A percentile compares a stretch with the other conserved stretches of the same genome.
Conservation (phyloP, 2,797 vertebrate species). For the Trachops cirrhosus region DNA sequence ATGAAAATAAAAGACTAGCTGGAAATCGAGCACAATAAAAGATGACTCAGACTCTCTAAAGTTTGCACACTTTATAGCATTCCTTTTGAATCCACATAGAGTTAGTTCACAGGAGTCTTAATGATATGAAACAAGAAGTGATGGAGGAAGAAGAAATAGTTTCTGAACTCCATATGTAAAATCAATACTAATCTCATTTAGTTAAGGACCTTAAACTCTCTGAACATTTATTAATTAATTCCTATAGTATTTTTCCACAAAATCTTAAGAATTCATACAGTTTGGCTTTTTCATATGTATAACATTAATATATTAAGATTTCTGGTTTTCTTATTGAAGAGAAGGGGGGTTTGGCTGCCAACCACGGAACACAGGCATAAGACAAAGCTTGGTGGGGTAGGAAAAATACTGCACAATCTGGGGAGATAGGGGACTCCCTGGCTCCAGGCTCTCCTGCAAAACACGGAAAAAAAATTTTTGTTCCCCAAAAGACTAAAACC, state of each 20-base stretch:
- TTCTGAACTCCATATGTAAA: background rate
- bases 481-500: background rate
- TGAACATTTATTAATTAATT: slow-evolving; percentile 10
- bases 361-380: background rate
- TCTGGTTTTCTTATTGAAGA: background rate
- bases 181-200: background rate
- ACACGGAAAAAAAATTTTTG: background rate
- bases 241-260: background rate
- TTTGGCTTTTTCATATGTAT: background rate
- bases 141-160: background rate
- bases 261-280: background rate
- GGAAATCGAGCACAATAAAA: slow-evolving; percentile 50
- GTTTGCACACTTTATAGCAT: background rate
- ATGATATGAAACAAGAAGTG: background rate
- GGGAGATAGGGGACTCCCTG: background rate
- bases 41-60: background rate
- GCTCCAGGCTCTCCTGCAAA: background rate
- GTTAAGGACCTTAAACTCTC: background rate
- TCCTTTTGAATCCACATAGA: background rate
- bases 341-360: background rate
- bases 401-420: background rate
- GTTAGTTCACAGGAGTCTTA: background rate
- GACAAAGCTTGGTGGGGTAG: background rate
- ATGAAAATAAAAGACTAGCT: slow-evolving; percentile 49
- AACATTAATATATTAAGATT: background rate